These are phyloP conservation scores for Zoanthus sansibaricus DNA, from an alignment of 92 coral and sea anemone genomes.

Conservation along the genomic window DNA sequence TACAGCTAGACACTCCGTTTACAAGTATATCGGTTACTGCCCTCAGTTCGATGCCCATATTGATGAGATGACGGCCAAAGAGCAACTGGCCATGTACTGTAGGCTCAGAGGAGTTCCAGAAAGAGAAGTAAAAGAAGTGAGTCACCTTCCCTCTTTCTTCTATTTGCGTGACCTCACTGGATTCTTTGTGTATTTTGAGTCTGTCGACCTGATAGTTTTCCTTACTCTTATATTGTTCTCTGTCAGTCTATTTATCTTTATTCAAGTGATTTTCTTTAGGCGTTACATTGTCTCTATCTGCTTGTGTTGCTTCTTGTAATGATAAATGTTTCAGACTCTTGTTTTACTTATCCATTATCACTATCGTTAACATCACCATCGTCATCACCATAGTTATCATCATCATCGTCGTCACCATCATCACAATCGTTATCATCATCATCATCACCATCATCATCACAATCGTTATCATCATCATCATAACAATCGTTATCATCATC, in stretches of 20 bases:
- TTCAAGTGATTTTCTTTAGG: background rate
- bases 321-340: background rate
- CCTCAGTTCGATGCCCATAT: constrained; percentile 99
- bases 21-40: constrained; percentile 95
- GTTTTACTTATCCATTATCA: background rate
- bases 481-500: background rate
- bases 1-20: constrained; percentile 74
- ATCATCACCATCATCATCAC: background rate
- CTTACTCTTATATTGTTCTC: background rate
- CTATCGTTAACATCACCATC: background rate
- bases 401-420: too few species aligned
- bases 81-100: constrained; percentile 87
- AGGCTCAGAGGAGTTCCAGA: constrained; percentile 97
- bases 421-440: background rate
- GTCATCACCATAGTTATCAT: background rate
- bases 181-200: background rate
- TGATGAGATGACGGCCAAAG: constrained; percentile 94
- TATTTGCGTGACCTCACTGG: background rate
- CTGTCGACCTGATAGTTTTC: too few species aligned
- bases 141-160: constrained; percentile 4
- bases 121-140: constrained; percentile 79
- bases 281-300: background rate
- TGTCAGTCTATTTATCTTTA: background rate
- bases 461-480: background rate
- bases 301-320: background rate